A percentile compares a stretch with the other conserved stretches of the same genome.
Evolutionary conservation across 2,797 vertebrate genomes (phyloP).

Genomic region (Brotula barbata): DNA sequence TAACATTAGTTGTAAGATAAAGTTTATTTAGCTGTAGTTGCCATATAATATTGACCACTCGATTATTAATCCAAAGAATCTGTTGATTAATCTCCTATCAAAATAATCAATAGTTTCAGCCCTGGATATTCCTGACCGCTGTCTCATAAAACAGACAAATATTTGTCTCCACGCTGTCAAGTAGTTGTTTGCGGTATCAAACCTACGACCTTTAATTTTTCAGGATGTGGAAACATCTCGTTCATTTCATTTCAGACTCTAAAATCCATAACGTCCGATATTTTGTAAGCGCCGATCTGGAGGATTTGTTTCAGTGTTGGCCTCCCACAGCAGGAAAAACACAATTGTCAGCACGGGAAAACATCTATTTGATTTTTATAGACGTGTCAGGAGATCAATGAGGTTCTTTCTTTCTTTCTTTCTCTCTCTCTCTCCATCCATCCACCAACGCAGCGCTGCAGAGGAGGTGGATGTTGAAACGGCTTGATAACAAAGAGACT

Average conservation of each 20-base stretch:
- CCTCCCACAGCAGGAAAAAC: conserved; percentile 39
- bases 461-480: conserved; percentile 59
- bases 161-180: neutral
- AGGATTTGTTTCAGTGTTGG: conserved; percentile 27
- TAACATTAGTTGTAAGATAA: no score
- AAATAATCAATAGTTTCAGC: no score
- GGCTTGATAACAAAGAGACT: conserved; percentile 40
- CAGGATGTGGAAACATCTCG: no score
- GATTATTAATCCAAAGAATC: no score
- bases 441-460: conserved; percentile 42
- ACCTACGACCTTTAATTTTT: conserved; percentile 1
- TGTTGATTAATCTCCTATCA: no score
- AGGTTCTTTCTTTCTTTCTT: neutral
- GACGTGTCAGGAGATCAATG: conserved; percentile 32
- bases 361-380: conserved; percentile 49
- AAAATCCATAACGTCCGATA: conserved; percentile 35
- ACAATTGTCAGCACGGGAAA: conserved; percentile 35
- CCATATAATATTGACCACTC: no score
- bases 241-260: no score
- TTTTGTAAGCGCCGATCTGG: conserved; percentile 32
- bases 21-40: no score
- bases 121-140: no score
- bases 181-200: conserved; percentile 2
- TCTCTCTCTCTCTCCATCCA: conserved; percentile 8
- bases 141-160: no score